Base-by-base conservation (phyloP, 2,888 invertebrate species). In the Luffia ferchaultella region DNA sequence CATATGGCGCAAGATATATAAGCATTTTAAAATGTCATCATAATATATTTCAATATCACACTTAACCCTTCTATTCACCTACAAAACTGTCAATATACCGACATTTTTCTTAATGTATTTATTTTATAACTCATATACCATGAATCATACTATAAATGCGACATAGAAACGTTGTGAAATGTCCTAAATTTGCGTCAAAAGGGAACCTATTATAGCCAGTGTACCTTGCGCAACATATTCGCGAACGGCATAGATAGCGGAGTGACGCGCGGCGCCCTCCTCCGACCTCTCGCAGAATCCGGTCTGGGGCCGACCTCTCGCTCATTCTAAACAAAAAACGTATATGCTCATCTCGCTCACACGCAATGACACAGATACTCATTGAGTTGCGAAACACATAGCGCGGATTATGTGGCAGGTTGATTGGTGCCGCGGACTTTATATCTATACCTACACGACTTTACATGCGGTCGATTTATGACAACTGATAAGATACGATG, bases 321-420 rank as follows among this genome's bases (percentile, higher is more conserved):
- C 63, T 58, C 76, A 18, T 50, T 19, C 48, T 20, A 46, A 48
- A 18, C 46, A 47, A 19, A 46, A 46, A 46, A 50, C 19, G 50
- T 17, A 50, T 67, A 60, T 50, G 2, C 52, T 61, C 53, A 54
- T 76, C 74, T 57, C 70, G 42, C 57, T 76, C 65, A 40, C 48
- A 57, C 73, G 58, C 69, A 65, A 63, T 82, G 83, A 80, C 83
- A 83, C 76, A 82, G 75, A 80, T 82, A 79, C 77, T 70, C 69
- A 55, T 63, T 64, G 61, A 67, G 71, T 83, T 82, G 83, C 80
- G 82, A 83, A 83, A 83, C 74, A 76, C 61, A 49, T 49, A 49
- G 18, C 78, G 80, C 83, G 77, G 82, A 83, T 82, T 82, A 82
- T 77, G 79, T 77, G 76, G 78, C 83, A 82, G 78, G 83, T 83